These are phyloP conservation scores for Ormyrus thymus DNA, from an alignment of 2,888 invertebrate species.

Conservation along the genomic window DNA sequence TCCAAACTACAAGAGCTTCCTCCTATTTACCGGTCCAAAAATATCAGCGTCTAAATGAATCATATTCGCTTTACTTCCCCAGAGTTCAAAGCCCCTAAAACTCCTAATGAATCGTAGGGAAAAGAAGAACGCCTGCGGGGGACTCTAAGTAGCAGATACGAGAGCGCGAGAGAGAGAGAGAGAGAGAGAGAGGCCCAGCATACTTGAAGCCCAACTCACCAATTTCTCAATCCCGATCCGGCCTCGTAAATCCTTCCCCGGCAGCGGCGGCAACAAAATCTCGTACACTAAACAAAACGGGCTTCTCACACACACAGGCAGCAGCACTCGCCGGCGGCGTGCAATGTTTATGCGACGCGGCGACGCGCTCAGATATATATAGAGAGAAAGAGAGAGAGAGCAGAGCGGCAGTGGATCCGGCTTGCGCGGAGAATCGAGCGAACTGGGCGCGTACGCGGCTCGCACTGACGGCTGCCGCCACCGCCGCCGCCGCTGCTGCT, in stretches of 20 bases:
- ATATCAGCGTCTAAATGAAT: too few relatives aligned
- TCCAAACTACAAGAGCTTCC: too few relatives aligned
- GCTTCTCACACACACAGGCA: conserved; percentile 1
- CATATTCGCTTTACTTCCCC: too few relatives aligned
- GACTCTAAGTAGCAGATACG: too few relatives aligned
- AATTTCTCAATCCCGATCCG: conserved; percentile 21
- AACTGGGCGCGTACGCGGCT: conserved; percentile 46
- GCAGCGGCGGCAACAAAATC: neutral
- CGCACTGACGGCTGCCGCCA: conserved; percentile 35
- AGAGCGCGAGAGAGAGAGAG: too few relatives aligned
- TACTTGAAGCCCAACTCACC: conserved; percentile 21
- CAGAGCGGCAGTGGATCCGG: neutral
- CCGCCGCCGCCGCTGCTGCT: neutral
- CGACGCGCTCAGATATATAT: neutral
- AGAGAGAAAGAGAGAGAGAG: too few relatives aligned
- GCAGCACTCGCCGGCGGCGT: neutral
- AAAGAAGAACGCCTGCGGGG: too few relatives aligned
- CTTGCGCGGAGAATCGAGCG: conserved; percentile 9
- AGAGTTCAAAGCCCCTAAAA: too few relatives aligned
- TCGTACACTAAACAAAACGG: neutral
- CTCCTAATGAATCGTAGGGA: too few relatives aligned
- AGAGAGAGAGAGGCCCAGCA: too few relatives aligned
- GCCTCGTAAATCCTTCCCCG: neutral
- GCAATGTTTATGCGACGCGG: neutral
- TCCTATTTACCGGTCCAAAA: too few relatives aligned